These are phyloP conservation scores for Corythaixoides concolor DNA, from an alignment of 2,113 vertebrate genomes.

Conservation along the genomic window DNA sequence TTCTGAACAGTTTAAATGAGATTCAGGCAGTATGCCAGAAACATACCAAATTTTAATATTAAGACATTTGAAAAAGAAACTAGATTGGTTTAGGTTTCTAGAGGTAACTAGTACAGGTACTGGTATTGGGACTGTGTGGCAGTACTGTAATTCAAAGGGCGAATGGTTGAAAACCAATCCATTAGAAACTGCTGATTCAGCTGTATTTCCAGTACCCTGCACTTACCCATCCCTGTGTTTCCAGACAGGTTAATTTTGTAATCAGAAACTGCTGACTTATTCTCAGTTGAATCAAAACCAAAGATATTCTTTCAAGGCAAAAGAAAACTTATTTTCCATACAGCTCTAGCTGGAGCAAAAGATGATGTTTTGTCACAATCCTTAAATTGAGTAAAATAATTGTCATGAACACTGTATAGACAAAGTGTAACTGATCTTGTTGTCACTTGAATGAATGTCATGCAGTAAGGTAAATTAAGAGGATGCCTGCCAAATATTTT, in stretches of 20 bases:
- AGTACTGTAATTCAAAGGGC: not conserved
- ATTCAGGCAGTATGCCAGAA: not conserved
- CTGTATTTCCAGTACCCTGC: not conserved
- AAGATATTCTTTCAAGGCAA: not conserved
- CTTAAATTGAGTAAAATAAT: not conserved
- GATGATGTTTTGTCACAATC: not conserved
- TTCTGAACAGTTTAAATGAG: not conserved
- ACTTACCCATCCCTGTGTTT: not conserved
- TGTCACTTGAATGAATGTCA: not conserved
- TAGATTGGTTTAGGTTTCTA: not conserved
- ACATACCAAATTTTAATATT: not conserved
- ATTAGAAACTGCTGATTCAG: not conserved
- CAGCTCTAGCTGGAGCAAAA: not conserved
- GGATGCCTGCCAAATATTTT: not conserved
- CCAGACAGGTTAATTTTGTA: not conserved
- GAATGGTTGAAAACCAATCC: not conserved
- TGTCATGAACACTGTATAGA: not conserved
- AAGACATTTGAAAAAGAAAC: not conserved
- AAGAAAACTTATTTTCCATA: not conserved
- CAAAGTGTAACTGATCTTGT: not conserved
- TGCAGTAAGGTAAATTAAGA: not conserved
- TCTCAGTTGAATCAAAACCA: not conserved
- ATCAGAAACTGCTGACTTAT: not conserved
- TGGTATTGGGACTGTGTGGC: not conserved
- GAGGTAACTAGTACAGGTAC: not conserved